phyloP scores from a whole-genome alignment of 1,140 invertebrate species.

The Babylonia areolata region DNA sequence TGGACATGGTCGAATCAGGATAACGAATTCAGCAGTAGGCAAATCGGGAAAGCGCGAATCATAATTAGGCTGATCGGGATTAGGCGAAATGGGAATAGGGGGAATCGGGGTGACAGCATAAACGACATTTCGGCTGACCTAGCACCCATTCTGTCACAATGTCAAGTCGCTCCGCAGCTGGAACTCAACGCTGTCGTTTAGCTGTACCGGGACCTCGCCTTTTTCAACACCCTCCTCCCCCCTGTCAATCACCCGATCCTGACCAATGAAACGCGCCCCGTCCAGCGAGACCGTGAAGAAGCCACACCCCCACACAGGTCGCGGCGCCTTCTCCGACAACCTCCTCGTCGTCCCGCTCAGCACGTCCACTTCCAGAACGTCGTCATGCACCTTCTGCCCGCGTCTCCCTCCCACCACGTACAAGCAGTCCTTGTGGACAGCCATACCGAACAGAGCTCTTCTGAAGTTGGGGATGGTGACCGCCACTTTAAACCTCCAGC shows the following conservation, averaged over 20 bases:
- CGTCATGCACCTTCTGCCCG: conserved; percentile 38
- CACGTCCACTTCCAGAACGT: conserved; percentile 41
- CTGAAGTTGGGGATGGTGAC: conserved; percentile 40
- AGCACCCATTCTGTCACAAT: no score
- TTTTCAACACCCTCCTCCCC: no score
- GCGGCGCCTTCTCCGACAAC: conserved; percentile 32
- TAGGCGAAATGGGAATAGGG: no score
- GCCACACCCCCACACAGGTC: conserved; percentile 37
- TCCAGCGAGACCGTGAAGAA: background rate
- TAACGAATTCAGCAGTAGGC: no score
- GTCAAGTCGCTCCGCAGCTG: background rate
- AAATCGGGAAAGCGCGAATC: no score
- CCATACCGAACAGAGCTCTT: conserved; percentile 42
- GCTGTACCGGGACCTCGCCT: background rate
- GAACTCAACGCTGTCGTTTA: background rate
- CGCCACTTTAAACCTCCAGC: conserved; percentile 23
- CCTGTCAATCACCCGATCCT: background rate
- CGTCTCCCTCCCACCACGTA: conserved; percentile 40
- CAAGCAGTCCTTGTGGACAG: background rate
- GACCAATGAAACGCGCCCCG: background rate
- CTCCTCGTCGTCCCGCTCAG: conserved; percentile 1
- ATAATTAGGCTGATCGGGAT: no score
- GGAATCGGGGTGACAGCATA: no score
- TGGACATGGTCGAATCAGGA: no score
- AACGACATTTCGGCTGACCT: no score